These are phyloP conservation scores for Octodon degus DNA, from an alignment of 2,113 vertebrate species.

Conservation along the genomic window DNA sequence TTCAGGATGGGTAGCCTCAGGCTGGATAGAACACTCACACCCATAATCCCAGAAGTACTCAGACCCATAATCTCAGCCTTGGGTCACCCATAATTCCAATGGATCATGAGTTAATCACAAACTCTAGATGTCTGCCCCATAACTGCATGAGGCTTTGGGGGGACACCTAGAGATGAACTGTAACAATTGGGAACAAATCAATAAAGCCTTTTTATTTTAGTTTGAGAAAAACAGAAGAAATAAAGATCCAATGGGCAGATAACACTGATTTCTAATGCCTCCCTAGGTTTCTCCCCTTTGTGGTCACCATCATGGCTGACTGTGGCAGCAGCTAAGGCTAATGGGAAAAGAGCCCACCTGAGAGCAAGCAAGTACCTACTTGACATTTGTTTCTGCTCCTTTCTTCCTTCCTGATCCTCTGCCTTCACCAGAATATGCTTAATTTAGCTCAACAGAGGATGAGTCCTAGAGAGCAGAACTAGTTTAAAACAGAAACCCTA, in stretches of 20 bases:
- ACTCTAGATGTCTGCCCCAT: too few species aligned
- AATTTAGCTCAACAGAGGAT: fast-evolving
- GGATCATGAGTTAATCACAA: too few species aligned
- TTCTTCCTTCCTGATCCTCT: background rate
- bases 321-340: background rate
- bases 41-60: too few species aligned
- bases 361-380: background rate
- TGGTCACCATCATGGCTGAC: background rate
- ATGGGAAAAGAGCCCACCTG: background rate
- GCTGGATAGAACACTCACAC: too few species aligned
- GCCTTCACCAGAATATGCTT: background rate
- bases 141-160: too few species aligned
- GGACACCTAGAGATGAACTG: too few species aligned
- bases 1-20: too few species aligned
- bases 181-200: background rate
- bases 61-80: too few species aligned
- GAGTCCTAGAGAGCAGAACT: background rate
- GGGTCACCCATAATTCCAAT: too few species aligned
- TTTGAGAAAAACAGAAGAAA: background rate
- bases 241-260: background rate
- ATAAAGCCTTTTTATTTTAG: background rate
- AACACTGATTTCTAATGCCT: background rate
- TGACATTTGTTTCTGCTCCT: background rate
- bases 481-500: background rate
- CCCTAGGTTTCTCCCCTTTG: background rate